A percentile compares a stretch with the other conserved stretches of the same genome.
Conservation (phyloP, 2,888 invertebrate species). For the Ochlodes sylvanus region DNA sequence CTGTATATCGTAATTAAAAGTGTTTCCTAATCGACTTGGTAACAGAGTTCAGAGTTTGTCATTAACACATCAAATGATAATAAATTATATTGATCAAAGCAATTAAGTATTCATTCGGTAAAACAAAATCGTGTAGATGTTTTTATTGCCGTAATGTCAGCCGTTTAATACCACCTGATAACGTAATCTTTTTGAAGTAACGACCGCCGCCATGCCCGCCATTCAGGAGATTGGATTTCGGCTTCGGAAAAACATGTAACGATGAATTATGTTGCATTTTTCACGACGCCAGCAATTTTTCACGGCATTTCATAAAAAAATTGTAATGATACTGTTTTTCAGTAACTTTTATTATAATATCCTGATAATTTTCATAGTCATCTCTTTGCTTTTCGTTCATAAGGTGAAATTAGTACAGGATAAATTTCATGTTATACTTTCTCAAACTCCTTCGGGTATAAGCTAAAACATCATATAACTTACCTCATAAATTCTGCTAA, state of each 20-base stretch:
- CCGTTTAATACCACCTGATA: constrained; percentile 13
- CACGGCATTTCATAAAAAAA: background rate
- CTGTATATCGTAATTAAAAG: too few species aligned
- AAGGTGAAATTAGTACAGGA: too few species aligned
- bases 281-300: constrained; percentile 8
- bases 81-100: too few species aligned
- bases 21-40: too few species aligned
- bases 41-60: too few species aligned
- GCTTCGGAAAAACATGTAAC: constrained; percentile 3
- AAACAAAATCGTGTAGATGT: background rate
- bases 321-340: background rate
- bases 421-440: too few species aligned
- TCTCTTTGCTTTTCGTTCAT: too few species aligned
- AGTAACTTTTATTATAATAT: too few species aligned
- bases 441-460: too few species aligned
- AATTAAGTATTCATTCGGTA: too few species aligned
- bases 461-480: background rate
- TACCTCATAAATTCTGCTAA: background rate
- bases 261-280: constrained; percentile 1
- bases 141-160: background rate
- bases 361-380: too few species aligned
- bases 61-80: too few species aligned
- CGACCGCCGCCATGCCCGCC: background rate
- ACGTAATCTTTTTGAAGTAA: constrained; percentile 6
- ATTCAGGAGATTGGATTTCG: background rate